Conservation (phyloP, 2,797 vertebrate genomes). For the Okamejei kenojei region DNA sequence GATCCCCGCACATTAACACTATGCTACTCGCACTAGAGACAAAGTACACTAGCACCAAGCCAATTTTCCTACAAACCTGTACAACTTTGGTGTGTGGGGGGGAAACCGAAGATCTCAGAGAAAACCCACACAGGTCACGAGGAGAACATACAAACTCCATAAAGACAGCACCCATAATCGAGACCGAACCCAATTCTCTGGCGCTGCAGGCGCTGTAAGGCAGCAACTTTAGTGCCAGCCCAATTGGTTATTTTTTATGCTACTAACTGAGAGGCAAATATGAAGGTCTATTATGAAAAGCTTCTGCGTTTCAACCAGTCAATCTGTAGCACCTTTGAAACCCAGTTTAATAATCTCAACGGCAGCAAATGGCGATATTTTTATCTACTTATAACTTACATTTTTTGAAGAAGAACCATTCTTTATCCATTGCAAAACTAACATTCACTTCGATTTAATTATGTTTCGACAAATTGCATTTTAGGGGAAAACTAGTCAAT, state of each 20-base stretch:
- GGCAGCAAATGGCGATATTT: not conserved
- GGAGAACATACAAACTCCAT: too few species aligned
- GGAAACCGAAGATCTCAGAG: too few species aligned
- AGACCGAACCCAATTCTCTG: too few species aligned
- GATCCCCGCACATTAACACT: too few species aligned
- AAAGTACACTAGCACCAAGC: too few species aligned
- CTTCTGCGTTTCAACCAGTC: not conserved
- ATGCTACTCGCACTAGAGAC: too few species aligned
- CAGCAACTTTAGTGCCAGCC: too few species aligned
- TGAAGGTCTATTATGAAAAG: not conserved
- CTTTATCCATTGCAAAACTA: not conserved
- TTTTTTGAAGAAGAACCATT: not conserved
- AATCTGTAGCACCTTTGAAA: not conserved
- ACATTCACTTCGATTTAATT: not conserved
- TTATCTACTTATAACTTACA: not conserved
- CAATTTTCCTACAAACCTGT: too few species aligned
- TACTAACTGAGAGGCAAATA: not conserved
- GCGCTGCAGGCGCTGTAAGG: too few species aligned
- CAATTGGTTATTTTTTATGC: conserved; percentile 1
- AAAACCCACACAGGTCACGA: too few species aligned
- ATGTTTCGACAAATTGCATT: not conserved
- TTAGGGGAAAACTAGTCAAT: not conserved
- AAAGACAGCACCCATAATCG: too few species aligned
- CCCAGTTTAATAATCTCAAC: not conserved
- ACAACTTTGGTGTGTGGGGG: too few species aligned